Evolutionary conservation across 2,797 vertebrate genomes (phyloP).

Genomic region (Pseudochirops cupreus): DNA sequence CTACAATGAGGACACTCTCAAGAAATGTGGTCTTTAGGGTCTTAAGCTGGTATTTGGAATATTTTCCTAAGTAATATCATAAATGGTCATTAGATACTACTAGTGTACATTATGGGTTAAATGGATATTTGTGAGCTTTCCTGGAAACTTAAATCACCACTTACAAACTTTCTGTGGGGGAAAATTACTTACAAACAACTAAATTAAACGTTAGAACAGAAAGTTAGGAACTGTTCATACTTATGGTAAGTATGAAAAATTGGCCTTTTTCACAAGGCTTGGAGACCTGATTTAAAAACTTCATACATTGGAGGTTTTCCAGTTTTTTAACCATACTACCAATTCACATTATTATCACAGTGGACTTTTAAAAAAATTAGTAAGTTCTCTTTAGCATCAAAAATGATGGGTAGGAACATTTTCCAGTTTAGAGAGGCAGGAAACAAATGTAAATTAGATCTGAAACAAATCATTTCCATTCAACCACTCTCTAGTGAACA

Average conservation of each 20-base stretch:
- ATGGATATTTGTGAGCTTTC: not conserved
- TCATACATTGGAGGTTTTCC: not conserved
- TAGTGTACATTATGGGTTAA: not conserved
- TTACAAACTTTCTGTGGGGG: not conserved
- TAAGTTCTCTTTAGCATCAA: slow-evolving; percentile 7
- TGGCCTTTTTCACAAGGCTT: not conserved
- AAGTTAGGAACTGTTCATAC: not conserved
- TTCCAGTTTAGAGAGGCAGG: slow-evolving; percentile 39
- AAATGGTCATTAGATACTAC: not conserved
- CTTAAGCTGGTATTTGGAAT: not conserved
- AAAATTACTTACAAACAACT: not conserved
- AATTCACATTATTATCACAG: slow-evolving; percentile 45
- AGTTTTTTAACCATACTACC: not conserved
- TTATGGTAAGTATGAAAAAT: not conserved
- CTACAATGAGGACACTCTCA: not conserved
- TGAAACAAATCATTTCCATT: slow-evolving; percentile 51
- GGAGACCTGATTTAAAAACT: not conserved
- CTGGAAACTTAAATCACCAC: not conserved
- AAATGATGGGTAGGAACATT: not conserved
- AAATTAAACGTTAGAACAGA: not conserved
- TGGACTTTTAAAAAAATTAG: slow-evolving; percentile 13
- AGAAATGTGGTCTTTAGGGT: not conserved
- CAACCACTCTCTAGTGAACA: slow-evolving; percentile 37
- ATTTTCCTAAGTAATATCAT: not conserved
- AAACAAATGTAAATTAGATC: slow-evolving; percentile 40